A percentile compares a stretch with the other conserved stretches of the same genome.
Conservation (phyloP, 2,888 invertebrate species). For the Himalopsyche anomala region DNA sequence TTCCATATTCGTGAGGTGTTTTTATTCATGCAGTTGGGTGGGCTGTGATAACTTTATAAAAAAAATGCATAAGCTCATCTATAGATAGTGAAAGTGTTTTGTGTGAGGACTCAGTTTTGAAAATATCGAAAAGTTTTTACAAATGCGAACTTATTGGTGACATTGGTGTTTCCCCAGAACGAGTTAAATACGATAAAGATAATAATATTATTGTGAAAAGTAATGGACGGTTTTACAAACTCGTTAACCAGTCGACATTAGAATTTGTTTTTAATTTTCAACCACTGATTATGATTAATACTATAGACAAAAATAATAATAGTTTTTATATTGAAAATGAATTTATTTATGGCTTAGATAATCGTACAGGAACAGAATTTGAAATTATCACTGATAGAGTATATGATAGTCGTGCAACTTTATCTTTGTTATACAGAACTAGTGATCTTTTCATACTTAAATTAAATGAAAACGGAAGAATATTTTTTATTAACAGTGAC, state of each 20-base stretch:
- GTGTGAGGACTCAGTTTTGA: background rate
- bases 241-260: background rate
- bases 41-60: background rate
- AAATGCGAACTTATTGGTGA: background rate
- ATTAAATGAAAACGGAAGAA: background rate
- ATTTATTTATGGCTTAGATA: background rate
- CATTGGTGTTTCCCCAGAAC: background rate
- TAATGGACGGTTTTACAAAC: background rate
- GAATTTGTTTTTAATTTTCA: background rate
- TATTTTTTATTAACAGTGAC: background rate
- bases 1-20: no score
- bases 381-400: background rate
- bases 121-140: slow-evolving; percentile 5
- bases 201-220: background rate
- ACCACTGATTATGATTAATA: background rate
- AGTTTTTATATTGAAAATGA: background rate
- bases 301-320: background rate
- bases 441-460: background rate
- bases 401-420: background rate
- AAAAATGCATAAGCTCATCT: background rate
- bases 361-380: background rate
- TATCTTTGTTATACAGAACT: background rate
- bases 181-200: background rate
- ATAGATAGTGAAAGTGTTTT: background rate
- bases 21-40: no score